These are phyloP conservation scores for Odontamblyopus rebecca DNA, from an alignment of 2,797 vertebrate genomes.

Conservation along the genomic window DNA sequence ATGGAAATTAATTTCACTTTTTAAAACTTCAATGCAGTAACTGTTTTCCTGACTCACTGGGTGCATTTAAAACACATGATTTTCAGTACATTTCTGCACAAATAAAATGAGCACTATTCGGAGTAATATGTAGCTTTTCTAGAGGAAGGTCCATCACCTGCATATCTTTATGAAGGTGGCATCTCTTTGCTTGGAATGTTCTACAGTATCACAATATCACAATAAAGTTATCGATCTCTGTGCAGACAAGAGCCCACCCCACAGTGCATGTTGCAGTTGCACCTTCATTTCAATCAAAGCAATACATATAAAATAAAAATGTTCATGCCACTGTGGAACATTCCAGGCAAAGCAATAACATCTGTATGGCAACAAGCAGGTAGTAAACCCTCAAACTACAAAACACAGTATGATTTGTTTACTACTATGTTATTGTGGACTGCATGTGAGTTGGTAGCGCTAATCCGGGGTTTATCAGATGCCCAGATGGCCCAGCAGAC, in stretches of 20 bases:
- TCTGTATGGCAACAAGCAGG: not conserved
- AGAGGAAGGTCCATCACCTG: too few relatives aligned
- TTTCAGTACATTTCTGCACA: too few relatives aligned
- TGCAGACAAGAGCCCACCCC: too few relatives aligned
- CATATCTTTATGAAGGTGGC: too few relatives aligned
- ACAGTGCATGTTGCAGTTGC: too few relatives aligned
- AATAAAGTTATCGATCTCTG: not conserved
- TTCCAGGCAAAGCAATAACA: not conserved
- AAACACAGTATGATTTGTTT: not conserved
- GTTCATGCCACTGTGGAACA: not conserved
- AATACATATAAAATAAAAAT: too few relatives aligned
- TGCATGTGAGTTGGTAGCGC: not conserved
- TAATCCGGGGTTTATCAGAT: constrained; percentile 16
- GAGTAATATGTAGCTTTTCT: too few relatives aligned
- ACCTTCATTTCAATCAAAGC: too few relatives aligned
- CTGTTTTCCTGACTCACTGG: not conserved
- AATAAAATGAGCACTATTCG: not conserved
- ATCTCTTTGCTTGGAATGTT: not conserved
- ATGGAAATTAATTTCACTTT: too few relatives aligned
- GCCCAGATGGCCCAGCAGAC: constrained; percentile 18
- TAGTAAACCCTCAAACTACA: too few relatives aligned
- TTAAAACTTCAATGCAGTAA: not conserved
- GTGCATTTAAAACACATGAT: not conserved
- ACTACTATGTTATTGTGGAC: not conserved
- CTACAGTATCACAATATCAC: not conserved